Evolutionary conservation across 2,888 invertebrate species (phyloP).

Genomic region (Ornithoptera alexandrae): DNA sequence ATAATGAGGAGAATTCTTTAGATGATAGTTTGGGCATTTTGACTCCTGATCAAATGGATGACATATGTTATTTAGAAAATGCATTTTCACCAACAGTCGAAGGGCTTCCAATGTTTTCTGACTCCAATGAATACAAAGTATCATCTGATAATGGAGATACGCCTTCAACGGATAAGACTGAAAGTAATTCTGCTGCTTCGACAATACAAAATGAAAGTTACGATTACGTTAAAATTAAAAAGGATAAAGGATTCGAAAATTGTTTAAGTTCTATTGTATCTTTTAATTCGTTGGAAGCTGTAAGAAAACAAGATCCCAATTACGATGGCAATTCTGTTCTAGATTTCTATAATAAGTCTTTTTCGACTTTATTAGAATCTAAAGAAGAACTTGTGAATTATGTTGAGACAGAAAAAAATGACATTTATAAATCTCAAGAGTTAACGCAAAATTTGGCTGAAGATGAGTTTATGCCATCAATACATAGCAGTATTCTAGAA

Average conservation of each 20-base stretch:
- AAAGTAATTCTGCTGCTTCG: constrained; percentile 74
- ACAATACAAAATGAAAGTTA: constrained; percentile 74
- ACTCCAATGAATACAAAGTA: constrained; percentile 64
- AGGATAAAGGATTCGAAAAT: constrained; percentile 38
- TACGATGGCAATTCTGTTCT: constrained; percentile 36
- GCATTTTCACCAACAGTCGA: constrained; percentile 84
- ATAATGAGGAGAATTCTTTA: constrained; percentile 88
- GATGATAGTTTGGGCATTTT: constrained; percentile 93
- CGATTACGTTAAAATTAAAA: constrained; percentile 50
- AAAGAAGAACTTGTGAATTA: constrained; percentile 17
- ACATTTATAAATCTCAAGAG: constrained; percentile 45
- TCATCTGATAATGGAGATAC: constrained; percentile 76
- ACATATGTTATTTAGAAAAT: constrained; percentile 81
- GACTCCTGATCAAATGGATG: constrained; percentile 94
- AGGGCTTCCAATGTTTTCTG: constrained; percentile 78
- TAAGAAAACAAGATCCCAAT: constrained; percentile 45
- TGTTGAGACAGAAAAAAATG: constrained; percentile 32
- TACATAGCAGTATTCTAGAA: constrained; percentile 81
- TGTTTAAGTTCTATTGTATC: constrained; percentile 54
- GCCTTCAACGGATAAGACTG: constrained; percentile 80
- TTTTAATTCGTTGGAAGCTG: constrained; percentile 49
- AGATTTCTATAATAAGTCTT: constrained; percentile 32
- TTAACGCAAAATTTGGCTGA: constrained; percentile 64
- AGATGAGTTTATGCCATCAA: constrained; percentile 82
- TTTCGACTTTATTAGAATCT: constrained; percentile 26